Base-by-base conservation (phyloP, 2,888 invertebrate species). In the Ligdia adustata region DNA sequence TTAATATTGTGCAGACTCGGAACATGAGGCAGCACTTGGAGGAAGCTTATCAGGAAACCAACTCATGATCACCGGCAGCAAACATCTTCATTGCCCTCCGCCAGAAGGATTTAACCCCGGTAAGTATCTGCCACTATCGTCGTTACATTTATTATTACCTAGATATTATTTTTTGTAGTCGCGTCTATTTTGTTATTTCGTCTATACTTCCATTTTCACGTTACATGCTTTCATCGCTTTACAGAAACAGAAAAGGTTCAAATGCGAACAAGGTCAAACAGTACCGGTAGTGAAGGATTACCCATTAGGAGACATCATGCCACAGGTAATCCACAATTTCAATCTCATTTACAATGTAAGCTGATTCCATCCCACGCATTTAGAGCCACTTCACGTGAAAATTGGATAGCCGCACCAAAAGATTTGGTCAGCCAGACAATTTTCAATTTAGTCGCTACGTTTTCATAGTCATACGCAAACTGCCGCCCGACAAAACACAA, bases 71-170 rank as follows among this genome's bases (percentile, higher is more conserved):
- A 92, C 94, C 68, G 95, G 95, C 87, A 94, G 95, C 90, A 94
- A 93, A 79, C 93, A 94, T 84, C 91, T 95, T 69, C 95, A 95
- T 87, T 95, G 95, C 79, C 93, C 93, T 64, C 94, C 94, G 54
- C 95, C 95, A 62, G 86, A 91, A 66, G 93, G 92, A 79, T 92
- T 87, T 84, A 86, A 69, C 74, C 84, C 86, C 75, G 91, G 90
- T 91, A 57, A 51, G 72, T 26, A 7, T n/a, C 4, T 27, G 9
- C 20, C 13, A n/a, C n/a, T n/a, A n/a, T n/a, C n/a, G n/a, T n/a
- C n/a, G n/a, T n/a, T n/a, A n/a, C 34, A 33, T 12, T 39, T 14
- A 18, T 34, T 6, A 6, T 7, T n/a, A n/a, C n/a, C n/a, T n/a
- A n/a, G n/a, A n/a, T n/a, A n/a, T n/a, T n/a, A n/a, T n/a, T n/a